Evolutionary conservation across 2,113 vertebrate species (phyloP).

Genomic region (Cyprinodon brontotheroides): DNA sequence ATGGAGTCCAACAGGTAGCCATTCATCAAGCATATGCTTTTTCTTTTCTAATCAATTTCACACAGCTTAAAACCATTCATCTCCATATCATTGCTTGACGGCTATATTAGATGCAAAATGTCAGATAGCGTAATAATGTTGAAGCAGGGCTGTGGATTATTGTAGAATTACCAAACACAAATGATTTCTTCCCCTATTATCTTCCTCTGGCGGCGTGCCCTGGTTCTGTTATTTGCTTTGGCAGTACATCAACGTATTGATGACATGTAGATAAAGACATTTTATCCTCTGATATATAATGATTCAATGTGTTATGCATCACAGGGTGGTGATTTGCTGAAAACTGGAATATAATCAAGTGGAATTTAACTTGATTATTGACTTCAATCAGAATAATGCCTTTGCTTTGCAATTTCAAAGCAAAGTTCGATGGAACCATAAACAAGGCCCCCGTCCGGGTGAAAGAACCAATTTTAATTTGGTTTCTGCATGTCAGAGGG

Average conservation of each 20-base stretch:
- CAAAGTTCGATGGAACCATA: background rate
- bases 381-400: background rate
- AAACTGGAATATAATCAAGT: background rate
- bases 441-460: background rate
- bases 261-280: slow-evolving; percentile 33
- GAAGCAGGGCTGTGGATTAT: slow-evolving; percentile 54
- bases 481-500: background rate
- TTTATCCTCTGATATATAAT: slow-evolving; percentile 24
- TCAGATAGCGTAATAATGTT: slow-evolving; percentile 65
- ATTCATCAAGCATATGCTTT: slow-evolving; percentile 51
- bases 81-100: slow-evolving; percentile 65
- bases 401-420: background rate
- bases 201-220: slow-evolving; percentile 55
- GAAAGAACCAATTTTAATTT: background rate
- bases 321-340: slow-evolving; percentile 9
- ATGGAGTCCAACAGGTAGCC: slow-evolving; percentile 56
- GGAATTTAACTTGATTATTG: background rate
- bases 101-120: slow-evolving; percentile 67
- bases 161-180: slow-evolving; percentile 64
- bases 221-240: slow-evolving; percentile 17
- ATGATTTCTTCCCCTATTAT: slow-evolving; percentile 54
- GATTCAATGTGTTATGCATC: slow-evolving; percentile 32
- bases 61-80: slow-evolving; percentile 62
- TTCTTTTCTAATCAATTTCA: slow-evolving; percentile 62
- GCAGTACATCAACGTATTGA: slow-evolving; percentile 20